Base-by-base conservation (phyloP, 2,113 vertebrate genomes). In the Acrocephalus kingi region DNA sequence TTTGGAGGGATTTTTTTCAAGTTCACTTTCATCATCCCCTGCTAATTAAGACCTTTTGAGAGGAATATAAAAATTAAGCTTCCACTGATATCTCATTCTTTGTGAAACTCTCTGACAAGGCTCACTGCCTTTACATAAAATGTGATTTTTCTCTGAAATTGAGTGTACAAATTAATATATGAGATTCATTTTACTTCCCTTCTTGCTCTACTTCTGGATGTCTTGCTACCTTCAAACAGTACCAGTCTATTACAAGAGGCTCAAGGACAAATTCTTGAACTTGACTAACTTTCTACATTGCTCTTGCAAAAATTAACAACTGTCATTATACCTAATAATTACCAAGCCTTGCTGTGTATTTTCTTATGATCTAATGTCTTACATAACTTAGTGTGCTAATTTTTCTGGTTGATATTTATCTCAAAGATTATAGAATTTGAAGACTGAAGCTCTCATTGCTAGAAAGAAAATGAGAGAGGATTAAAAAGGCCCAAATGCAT, bases 1-100 rank as follows among this genome's bases (percentile, higher is more conserved):
- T 85, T 93, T 55, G 41, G 55, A 78, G 43, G 25, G 0, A 84
- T 59, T n/a, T 51, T 62, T 82, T 80, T 91, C 48, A 90, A 90
- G 59, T 56, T 96, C 58, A 30, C 48, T 96, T 89, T 91, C 46
- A 89, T 89, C 46, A 51, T 83, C 90, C 39, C 27, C 27, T 85
- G 22, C 5, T 95, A 96, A 95, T 94, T 94, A 87, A 96, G 81
- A 89, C 64, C 72, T 93, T 96, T 95, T 74, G 51, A 93, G 88
- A 81, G 51, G 43, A 86, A 84, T 88, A 88, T 80, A 84, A 95
- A 95, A 95, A 93, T 95, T 92, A 86, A 90, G 67, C 55, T 88
- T 92, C 59, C 56, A 46, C 76, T 72, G 84, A 56, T 89, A 87
- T n/a, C 30, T 90, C 76, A 72, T 75, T 94, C 68, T 95, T 89